Evolutionary conservation across 64 coral and sea anemone genomes (phyloP).

Genomic region (Catalaphyllia jardinei): DNA sequence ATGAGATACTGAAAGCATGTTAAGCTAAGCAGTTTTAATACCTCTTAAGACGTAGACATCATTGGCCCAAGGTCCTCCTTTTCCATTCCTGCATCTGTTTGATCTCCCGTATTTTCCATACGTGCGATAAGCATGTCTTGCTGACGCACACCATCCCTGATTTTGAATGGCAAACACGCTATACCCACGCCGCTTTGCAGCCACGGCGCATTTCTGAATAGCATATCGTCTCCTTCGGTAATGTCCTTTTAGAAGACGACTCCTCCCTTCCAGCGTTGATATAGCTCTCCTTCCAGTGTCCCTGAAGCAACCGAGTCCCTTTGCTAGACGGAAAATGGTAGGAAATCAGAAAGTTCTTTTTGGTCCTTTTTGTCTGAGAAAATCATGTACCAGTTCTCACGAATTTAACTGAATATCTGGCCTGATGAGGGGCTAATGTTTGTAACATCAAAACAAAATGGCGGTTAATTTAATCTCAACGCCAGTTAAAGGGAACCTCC

Average conservation of each 20-base stretch:
- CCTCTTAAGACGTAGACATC: slow-evolving; percentile 64
- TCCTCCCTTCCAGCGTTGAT: slow-evolving; percentile 20
- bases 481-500: too few species aligned
- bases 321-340: neutral
- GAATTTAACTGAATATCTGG: too few species aligned
- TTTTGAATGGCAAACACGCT: slow-evolving; percentile 53
- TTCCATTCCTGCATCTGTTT: slow-evolving; percentile 52
- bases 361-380: neutral
- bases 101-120: slow-evolving; percentile 61
- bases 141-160: slow-evolving; percentile 63
- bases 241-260: slow-evolving; percentile 18
- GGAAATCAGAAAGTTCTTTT: neutral
- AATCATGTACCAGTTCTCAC: too few species aligned
- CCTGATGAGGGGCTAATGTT: too few species aligned
- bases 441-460: too few species aligned
- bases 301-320: slow-evolving; percentile 36
- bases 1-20: neutral
- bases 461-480: too few species aligned
- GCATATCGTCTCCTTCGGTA: slow-evolving; percentile 48
- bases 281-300: slow-evolving; percentile 26
- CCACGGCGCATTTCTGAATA: slow-evolving; percentile 62
- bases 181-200: slow-evolving; percentile 50
- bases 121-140: slow-evolving; percentile 20
- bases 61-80: slow-evolving; percentile 71
- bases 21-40: neutral